Conservation (phyloP, 2,113 vertebrate genomes). For the Festucalex cinctus region DNA sequence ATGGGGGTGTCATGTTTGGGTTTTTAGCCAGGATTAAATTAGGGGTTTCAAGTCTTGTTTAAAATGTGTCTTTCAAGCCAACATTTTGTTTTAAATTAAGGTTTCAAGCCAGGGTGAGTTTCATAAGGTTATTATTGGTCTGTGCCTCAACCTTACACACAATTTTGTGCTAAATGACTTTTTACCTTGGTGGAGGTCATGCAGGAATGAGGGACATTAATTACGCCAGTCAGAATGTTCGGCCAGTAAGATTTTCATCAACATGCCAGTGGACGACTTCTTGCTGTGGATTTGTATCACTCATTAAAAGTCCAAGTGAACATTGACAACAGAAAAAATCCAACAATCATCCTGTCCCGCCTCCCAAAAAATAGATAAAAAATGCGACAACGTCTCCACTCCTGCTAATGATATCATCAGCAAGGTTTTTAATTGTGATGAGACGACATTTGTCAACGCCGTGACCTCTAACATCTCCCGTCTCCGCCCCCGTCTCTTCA, state of each 20-base stretch:
- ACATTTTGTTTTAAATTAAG: not conserved
- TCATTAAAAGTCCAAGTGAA: constrained; percentile 65
- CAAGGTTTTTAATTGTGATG: constrained; percentile 69
- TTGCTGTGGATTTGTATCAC: constrained; percentile 64
- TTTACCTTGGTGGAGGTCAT: not conserved
- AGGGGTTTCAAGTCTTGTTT: no score
- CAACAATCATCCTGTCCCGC: constrained; percentile 64
- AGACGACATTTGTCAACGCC: constrained; percentile 66
- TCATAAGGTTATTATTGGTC: no score
- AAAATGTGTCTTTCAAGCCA: not conserved
- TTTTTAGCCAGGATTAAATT: no score
- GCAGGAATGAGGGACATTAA: not conserved
- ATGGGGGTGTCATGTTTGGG: no score
- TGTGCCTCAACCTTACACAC: not conserved
- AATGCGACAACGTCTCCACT: constrained; percentile 67
- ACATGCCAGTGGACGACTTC: constrained; percentile 52
- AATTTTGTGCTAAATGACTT: not conserved
- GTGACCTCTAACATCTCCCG: constrained; percentile 68
- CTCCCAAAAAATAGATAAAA: constrained; percentile 15
- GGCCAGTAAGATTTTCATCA: not conserved
- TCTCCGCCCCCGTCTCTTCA: constrained; percentile 60
- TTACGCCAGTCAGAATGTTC: not conserved
- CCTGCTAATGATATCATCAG: constrained; percentile 68
- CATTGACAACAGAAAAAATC: constrained; percentile 50
- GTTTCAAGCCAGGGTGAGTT: not conserved